A percentile compares a stretch with the other conserved stretches of the same genome.
Evolutionary conservation across 2,113 vertebrate species (phyloP).

Genomic region (Vulpes ferrilata): DNA sequence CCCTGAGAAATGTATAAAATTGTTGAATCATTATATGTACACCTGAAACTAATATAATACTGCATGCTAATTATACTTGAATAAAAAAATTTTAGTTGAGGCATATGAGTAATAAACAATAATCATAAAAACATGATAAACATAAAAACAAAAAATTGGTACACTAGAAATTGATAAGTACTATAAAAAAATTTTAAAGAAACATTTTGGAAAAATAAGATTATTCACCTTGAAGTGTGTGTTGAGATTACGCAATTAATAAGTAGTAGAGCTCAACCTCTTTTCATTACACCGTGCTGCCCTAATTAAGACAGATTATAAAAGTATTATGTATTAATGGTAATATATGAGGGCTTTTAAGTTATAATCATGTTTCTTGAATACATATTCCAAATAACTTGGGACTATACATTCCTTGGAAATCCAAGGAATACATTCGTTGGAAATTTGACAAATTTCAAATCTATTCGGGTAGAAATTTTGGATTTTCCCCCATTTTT

Average conservation of each 20-base stretch:
- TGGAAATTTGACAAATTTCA: slow-evolving; percentile 33
- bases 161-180: neutral
- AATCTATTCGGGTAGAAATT: neutral
- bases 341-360: slow-evolving; percentile 69
- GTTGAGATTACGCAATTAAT: slow-evolving; percentile 56
- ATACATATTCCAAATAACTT: slow-evolving; percentile 40
- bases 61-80: neutral
- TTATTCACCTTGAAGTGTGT: slow-evolving; percentile 21
- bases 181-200: neutral
- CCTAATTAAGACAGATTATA: slow-evolving; percentile 71
- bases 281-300: slow-evolving; percentile 14
- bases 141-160: slow-evolving; percentile 46
- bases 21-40: neutral
- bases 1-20: neutral
- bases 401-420: neutral
- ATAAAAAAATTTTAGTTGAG: slow-evolving; percentile 1
- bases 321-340: slow-evolving; percentile 69
- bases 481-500: slow-evolving; percentile 4
- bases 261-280: slow-evolving; percentile 24
- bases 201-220: slow-evolving; percentile 42
- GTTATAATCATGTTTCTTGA: slow-evolving; percentile 53
- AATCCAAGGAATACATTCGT: neutral
- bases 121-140: slow-evolving; percentile 28
- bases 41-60: neutral
- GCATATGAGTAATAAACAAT: neutral